These are phyloP conservation scores for Ommatoiulus sabulosus DNA, from an alignment of 2,888 invertebrate species.

Conservation along the genomic window DNA sequence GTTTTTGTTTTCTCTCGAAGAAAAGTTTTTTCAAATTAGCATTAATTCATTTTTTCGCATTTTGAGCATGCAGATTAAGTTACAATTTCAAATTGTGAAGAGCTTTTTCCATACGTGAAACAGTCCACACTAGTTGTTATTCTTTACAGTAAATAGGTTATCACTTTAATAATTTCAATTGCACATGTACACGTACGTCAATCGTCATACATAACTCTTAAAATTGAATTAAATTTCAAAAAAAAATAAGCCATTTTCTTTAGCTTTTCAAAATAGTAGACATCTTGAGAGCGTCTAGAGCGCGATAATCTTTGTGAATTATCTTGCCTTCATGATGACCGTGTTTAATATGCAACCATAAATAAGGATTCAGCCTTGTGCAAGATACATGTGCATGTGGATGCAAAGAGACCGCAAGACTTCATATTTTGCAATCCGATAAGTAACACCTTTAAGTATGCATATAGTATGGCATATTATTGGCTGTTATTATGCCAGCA, in stretches of 20 bases:
- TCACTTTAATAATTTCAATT: slow-evolving; percentile 29
- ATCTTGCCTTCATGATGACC: neutral
- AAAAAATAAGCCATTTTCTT: neutral
- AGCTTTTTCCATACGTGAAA: neutral
- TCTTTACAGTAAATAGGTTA: slow-evolving; percentile 2
- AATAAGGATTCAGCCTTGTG: neutral
- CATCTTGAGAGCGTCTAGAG: neutral
- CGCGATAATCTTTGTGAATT: neutral
- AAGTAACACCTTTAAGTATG: neutral
- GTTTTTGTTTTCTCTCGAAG: no score
- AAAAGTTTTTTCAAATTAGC: neutral
- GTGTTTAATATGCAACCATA: slow-evolving; percentile 27
- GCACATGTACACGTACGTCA: neutral
- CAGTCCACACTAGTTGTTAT: neutral
- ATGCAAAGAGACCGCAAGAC: neutral
- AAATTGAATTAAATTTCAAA: neutral
- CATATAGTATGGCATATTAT: neutral
- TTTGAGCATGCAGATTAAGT: no score
- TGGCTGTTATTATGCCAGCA: neutral
- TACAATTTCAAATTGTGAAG: no score
- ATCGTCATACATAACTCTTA: neutral
- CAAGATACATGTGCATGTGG: no score
- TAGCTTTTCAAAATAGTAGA: neutral
- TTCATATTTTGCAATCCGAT: slow-evolving; percentile 11
- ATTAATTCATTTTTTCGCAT: neutral